Base-by-base conservation (phyloP, 1,140 invertebrate genomes). In the Bathynomus jamesi region DNA sequence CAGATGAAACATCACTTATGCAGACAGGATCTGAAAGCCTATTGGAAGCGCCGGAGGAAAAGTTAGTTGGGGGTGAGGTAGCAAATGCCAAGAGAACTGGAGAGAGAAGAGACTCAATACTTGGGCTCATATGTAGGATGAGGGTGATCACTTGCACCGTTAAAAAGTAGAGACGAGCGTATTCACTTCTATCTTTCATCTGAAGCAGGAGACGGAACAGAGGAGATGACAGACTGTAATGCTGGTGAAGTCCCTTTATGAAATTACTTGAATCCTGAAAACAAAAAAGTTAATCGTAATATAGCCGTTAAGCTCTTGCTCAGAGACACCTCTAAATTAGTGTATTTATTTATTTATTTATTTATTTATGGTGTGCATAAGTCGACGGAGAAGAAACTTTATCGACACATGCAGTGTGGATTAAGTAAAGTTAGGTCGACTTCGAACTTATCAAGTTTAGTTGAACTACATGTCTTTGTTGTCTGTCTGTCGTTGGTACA, bases 151-250 rank as follows among this genome's bases (percentile, higher is more conserved):
- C 21, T 60, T 73, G 32, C 28, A 65, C 62, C 25, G 74, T 64
- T 28, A 69, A 24, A 28, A 53, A 28, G 28, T 68, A 71, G 13
- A 73, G 30, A 21, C 73, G 70, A 21, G 66, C 46, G 24, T 62
- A 69, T 4, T 70, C 65, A 27, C 70, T 73, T 24, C 65, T 73
- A 21, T 69, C 70, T 11, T 73, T 30, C 65, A 76, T 60, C 32
- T 69, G 72, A 32, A 53, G 68, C 8, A 76, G 46, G 11, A 76
- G 60, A 2, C 75, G 75, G 69, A 76, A 76, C n/a, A 76, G 71
- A 24, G 75, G 65, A 8, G 75, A 71, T 11, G 75, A 76, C 24
- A 73, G 67, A 61, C 60, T 65, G 69, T 71, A 73, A 70, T 76
- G 75, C 30, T 73, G 61, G 27, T 76, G 75, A 0, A 76, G 69